Evolutionary conservation across 2,888 invertebrate genomes (phyloP), one percentile per base, ranked within the genome.

Genomic region (Andrena praecox): DNA sequence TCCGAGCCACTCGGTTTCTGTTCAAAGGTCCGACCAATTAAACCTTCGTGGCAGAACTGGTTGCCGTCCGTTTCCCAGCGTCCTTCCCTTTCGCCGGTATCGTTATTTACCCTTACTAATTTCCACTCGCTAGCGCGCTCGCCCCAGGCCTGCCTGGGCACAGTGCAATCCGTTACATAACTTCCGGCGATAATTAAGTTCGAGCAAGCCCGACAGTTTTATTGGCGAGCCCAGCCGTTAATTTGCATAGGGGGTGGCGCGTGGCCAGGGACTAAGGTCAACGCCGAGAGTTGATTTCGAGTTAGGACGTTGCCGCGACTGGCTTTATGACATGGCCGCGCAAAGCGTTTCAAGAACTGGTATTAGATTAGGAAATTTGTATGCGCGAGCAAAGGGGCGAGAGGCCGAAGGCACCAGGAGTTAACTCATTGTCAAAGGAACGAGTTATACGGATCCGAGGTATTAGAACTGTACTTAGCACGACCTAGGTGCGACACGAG

Each of bases 121-220:
- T 82, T 64, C 29, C 70, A 29, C 66, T 50, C 62, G 76, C 31
- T 54, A 35, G 24, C 20, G 7, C 70, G 63, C 72, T 33, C 60
- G 70, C 80, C 71, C 50, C 63, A 5, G 52, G 16, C 8, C 27
- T 10, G 48, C 52, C 12, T 10, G 42, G 60, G 42, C 42, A 29
- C 68, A 42, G 56, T 69, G 77, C 83, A 77, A 83, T 83, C 69
- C 64, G 82, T 83, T 83, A 83, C 77, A 54, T 70, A 83, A 83
- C 77, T 77, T 71, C 69, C 79, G 72, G 82, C 72, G 87, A 86
- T 86, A 86, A 86, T 86, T 86, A 85, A 83, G 83, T 83, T 83
- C 77, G 70, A 77, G 83, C 76, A 77, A 35, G n/a, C 77, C 63
- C 48, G 87, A 87, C 87, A 85, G 85, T 86, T 86, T 86, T 86